A percentile compares a stretch with the other conserved stretches of the same genome.
Evolutionary conservation across 2,797 vertebrate species (phyloP).

Genomic region (Pseudopleuronectes americanus): DNA sequence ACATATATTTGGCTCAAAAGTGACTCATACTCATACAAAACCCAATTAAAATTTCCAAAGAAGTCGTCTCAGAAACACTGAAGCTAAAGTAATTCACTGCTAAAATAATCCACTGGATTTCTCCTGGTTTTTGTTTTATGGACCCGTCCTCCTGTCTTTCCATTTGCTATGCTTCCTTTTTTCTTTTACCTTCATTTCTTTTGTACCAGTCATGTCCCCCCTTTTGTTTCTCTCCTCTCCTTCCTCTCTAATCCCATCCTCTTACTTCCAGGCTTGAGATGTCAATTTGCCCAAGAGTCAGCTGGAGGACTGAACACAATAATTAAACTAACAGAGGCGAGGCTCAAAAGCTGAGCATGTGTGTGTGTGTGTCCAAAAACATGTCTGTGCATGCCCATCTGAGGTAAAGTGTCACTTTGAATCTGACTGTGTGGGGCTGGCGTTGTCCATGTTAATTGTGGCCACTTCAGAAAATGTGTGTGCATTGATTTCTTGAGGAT

Average conservation of each 20-base stretch:
- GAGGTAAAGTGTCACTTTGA: slow-evolving; percentile 26
- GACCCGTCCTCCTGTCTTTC: too few relatives aligned
- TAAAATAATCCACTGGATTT: background rate
- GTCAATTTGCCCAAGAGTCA: slow-evolving; percentile 7
- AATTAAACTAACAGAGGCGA: slow-evolving; percentile 28
- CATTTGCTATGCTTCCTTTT: too few relatives aligned
- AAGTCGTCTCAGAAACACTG: background rate
- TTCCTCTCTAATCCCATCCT: slow-evolving; percentile 10
- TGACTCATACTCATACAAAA: background rate
- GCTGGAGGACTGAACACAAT: slow-evolving; percentile 26
- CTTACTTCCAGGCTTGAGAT: background rate
- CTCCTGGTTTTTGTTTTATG: too few relatives aligned
- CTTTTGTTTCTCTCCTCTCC: background rate
- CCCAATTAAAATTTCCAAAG: background rate
- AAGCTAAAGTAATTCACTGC: background rate
- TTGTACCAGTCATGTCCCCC: background rate
- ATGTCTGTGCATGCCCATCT: slow-evolving; percentile 29
- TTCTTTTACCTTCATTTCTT: background rate
- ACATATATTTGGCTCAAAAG: background rate
- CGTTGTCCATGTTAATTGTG: slow-evolving; percentile 1
- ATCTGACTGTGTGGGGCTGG: slow-evolving; percentile 5
- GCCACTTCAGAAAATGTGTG: background rate
- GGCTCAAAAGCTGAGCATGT: background rate
- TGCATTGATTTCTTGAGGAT: background rate
- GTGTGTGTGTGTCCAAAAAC: slow-evolving; percentile 4